Percentiles rank a stretch among this genome's conserved stretches.
phyloP scores from a whole-genome alignment of 30 jellyfish, hydroid and myxozoan species.

The Pseudorhiza aurosa region DNA sequence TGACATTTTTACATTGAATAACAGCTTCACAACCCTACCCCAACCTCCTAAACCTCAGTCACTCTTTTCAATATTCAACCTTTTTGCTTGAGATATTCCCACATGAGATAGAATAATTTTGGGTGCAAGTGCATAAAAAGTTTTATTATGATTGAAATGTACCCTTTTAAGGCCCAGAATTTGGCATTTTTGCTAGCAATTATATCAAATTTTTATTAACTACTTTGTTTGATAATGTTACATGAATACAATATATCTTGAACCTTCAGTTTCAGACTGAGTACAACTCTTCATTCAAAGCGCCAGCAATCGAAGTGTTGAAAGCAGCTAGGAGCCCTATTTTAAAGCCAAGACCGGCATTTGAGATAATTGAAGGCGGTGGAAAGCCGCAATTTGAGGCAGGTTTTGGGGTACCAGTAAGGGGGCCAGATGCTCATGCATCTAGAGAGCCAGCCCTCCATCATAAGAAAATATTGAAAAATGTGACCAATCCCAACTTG shows the following conservation, averaged over 20 bases:
- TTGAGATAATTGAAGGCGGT: neutral
- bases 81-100: too few species aligned
- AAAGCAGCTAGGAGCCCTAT: constrained; percentile 49
- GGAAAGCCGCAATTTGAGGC: constrained; percentile 7
- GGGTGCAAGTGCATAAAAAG: too few species aligned
- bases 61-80: too few species aligned
- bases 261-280: constrained; percentile 70
- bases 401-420: constrained; percentile 27
- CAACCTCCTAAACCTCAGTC: too few species aligned
- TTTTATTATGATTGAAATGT: too few species aligned
- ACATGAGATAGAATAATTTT: too few species aligned
- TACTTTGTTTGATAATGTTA: too few species aligned
- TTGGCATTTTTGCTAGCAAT: too few species aligned
- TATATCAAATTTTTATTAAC: too few species aligned
- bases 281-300: constrained; percentile 62
- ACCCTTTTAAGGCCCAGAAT: too few species aligned
- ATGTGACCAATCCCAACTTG: constrained; percentile 35
- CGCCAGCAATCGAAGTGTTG: neutral
- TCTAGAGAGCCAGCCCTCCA: constrained; percentile 68
- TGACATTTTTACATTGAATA: too few species aligned
- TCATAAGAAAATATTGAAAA: constrained; percentile 13
- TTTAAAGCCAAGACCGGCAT: constrained; percentile 50
- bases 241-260: neutral
- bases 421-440: constrained; percentile 23
- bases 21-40: too few species aligned